Evolutionary conservation across 2,797 vertebrate genomes (phyloP).

Genomic region (Muraenolepis orangiensis): DNA sequence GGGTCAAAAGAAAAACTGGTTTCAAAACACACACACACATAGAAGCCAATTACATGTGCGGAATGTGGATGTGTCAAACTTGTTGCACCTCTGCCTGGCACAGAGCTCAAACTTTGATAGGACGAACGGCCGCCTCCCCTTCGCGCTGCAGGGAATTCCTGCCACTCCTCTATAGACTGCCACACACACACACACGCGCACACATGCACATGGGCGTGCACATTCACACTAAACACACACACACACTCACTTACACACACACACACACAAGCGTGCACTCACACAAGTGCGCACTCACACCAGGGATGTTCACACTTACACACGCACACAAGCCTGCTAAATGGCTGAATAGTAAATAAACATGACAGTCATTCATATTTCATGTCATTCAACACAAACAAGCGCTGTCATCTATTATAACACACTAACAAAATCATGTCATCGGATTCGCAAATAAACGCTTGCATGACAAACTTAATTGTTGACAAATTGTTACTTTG

Average conservation of each 20-base stretch:
- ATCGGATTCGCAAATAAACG: neutral
- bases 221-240: too few relatives aligned
- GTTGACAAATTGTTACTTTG: neutral
- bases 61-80: conserved; percentile 49
- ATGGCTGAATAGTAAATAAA: neutral
- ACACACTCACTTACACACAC: conserved; percentile 8
- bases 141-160: conserved; percentile 59
- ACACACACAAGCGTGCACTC: conserved; percentile 16
- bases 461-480: neutral
- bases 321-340: conserved; percentile 23
- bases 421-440: neutral
- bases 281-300: too few relatives aligned
- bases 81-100: conserved; percentile 11
- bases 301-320: conserved; percentile 8
- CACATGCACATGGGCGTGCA: conserved; percentile 12
- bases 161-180: conserved; percentile 55
- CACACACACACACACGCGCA: conserved; percentile 15
- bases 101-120: conserved; percentile 23
- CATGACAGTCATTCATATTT: neutral
- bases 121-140: neutral
- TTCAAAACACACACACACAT: conserved; percentile 6
- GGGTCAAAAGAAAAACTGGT: conserved; percentile 29
- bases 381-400: neutral
- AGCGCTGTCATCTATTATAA: neutral
- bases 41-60: conserved; percentile 7